phyloP scores from a whole-genome alignment of 2,797 vertebrate genomes.

The Scleropages formosus region DNA sequence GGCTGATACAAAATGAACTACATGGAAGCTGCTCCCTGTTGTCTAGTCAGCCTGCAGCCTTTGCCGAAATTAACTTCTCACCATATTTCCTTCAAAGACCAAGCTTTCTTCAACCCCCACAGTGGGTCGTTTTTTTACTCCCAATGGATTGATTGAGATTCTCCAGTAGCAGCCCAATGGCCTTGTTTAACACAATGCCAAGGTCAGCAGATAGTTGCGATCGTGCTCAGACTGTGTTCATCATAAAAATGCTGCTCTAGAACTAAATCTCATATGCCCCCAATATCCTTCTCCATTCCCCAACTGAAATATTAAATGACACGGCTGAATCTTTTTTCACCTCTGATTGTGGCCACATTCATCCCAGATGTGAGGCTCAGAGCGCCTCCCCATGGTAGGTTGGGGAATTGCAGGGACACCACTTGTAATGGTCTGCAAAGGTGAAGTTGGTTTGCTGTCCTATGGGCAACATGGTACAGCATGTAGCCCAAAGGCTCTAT shows the following conservation, averaged over 20 bases:
- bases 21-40: not conserved
- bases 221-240: not conserved
- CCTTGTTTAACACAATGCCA: constrained; percentile 45
- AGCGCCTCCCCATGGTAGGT: constrained; percentile 14
- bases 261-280: constrained; percentile 4
- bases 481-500: too few species aligned
- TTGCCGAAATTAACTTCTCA: not conserved
- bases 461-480: not conserved
- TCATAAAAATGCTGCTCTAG: constrained; percentile 27
- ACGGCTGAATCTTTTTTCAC: not conserved
- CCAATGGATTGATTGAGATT: constrained; percentile 43
- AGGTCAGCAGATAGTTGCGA: constrained; percentile 34
- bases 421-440: not conserved
- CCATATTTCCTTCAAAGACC: not conserved
- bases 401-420: not conserved
- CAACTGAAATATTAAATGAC: constrained; percentile 26
- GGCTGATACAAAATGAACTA: not conserved
- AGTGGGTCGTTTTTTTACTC: constrained; percentile 1
- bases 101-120: constrained; percentile 6
- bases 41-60: not conserved
- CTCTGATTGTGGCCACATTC: not conserved
- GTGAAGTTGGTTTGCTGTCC: not conserved
- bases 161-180: constrained; percentile 30
- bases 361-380: not conserved
- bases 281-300: not conserved